Percentiles rank a stretch among this genome's conserved stretches.
Conservation (phyloP, 2,113 vertebrate genomes). For the Gallinago undulata region DNA sequence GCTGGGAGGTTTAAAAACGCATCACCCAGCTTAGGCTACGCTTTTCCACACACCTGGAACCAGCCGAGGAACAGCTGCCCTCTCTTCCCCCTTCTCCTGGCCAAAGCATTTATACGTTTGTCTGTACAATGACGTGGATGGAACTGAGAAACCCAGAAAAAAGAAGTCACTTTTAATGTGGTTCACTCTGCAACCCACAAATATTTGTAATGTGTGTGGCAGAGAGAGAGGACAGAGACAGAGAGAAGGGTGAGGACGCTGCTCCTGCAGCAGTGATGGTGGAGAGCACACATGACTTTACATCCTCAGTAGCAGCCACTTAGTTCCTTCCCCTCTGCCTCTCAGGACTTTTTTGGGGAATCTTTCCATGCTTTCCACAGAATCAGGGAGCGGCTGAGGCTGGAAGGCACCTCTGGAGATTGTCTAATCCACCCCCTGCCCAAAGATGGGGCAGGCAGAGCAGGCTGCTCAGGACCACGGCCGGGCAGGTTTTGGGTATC, state of each 20-base stretch:
- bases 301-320: not conserved
- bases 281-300: not conserved
- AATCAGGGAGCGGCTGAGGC: fast-evolving
- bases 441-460: not conserved
- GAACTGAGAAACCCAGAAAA: not conserved
- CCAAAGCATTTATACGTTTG: not conserved
- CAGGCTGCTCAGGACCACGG: not conserved
- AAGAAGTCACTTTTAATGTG: not conserved
- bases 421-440: fast-evolving
- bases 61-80: not conserved
- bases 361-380: not conserved
- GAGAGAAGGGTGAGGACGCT: not conserved
- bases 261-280: not conserved
- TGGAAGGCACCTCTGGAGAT: not conserved
- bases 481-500: not conserved
- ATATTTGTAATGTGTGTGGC: not conserved
- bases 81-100: not conserved
- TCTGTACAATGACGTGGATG: not conserved
- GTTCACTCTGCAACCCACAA: not conserved
- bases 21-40: not conserved
- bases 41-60: not conserved
- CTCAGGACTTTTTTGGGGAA: not conserved
- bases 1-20: not conserved
- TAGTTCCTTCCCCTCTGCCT: not conserved
- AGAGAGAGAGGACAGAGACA: not conserved